Evolutionary conservation across 2,113 vertebrate species (phyloP), one percentile per base, ranked within the genome.

Genomic region (Cephalopterus ornatus): DNA sequence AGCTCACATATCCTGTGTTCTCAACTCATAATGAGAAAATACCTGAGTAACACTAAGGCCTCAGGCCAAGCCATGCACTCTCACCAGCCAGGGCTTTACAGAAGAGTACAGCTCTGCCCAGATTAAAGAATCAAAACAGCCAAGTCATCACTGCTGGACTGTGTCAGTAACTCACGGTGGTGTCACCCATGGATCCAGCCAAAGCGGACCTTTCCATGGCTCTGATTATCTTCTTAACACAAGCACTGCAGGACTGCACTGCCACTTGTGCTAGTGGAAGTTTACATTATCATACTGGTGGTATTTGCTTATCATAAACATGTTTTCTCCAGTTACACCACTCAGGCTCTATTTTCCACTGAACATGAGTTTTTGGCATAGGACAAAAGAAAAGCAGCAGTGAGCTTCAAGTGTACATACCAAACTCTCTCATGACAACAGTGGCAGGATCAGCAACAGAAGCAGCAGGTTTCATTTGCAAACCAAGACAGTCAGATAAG

Each of bases 391-490:
- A 88, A 93, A 88, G 92, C n/a, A 93, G 77, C 78, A 88, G 71
- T 6, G 62, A 95, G 81, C 66, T 93, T 97, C 63, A 73, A 82
- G 74, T 72, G 87, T 44, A 81, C 70, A 33, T 9, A 75, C 32
- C 76, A 61, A 96, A 72, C 37, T 92, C 70, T 68, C 85, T 65
- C 67, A 24, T 49, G 62, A 47, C 88, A 92, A 79, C 85, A 85
- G 88, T 35, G 85, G 88, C 90, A 93, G 90, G 71, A 93, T 88
- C 85, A 88, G 82, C 53, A 85, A 83, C 66, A 74, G 92, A 94
- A 96, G 89, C 89, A 93, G 92, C 53, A 92, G 88, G 66, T 94
- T 96, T 85, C 85, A 76, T 88, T 81, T 79, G 78, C 88, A 93
- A 90, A 94, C 4, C 13, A 96, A 90, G 82, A 39, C 85, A 58